These are phyloP conservation scores for Chrosomus eos DNA, from an alignment of 2,797 vertebrate species.

Conservation along the genomic window DNA sequence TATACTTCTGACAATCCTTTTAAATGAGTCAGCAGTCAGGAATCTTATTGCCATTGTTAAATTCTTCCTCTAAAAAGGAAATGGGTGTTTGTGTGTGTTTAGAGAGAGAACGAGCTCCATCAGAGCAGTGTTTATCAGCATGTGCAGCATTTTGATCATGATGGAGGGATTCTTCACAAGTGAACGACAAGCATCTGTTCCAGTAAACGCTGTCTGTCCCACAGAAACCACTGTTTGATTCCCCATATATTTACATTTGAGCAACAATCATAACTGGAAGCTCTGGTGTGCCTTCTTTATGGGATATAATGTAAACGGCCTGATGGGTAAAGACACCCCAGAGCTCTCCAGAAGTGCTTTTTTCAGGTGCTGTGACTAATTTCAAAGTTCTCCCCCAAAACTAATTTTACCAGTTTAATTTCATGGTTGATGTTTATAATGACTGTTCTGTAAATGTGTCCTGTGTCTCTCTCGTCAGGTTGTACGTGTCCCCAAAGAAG, in stretches of 20 bases:
- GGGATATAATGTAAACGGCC: background rate
- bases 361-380: background rate
- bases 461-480: conserved; percentile 71
- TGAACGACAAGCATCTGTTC: conserved; percentile 15
- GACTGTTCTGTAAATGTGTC: background rate
- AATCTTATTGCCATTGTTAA: conserved; percentile 60
- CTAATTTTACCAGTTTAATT: background rate
- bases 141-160: background rate
- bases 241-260: conserved; percentile 8
- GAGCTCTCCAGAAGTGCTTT: background rate
- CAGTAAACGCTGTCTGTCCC: background rate
- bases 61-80: conserved; percentile 65
- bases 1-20: background rate
- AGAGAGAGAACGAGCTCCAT: conserved; percentile 66
- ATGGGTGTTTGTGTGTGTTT: conserved; percentile 68
- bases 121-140: conserved; percentile 5
- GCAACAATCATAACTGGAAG: background rate
- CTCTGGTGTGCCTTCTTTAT: background rate
- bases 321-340: background rate
- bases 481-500: conserved; percentile 89
- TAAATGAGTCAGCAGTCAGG: background rate
- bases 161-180: conserved; percentile 1
- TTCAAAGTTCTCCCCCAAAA: background rate
- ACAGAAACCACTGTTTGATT: conserved; percentile 10
- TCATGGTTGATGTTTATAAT: background rate